Percentiles rank a stretch among this genome's conserved stretches.
Evolutionary conservation across 1,140 invertebrate species (phyloP).

Genomic region (Vollenhovia emeryi): DNA sequence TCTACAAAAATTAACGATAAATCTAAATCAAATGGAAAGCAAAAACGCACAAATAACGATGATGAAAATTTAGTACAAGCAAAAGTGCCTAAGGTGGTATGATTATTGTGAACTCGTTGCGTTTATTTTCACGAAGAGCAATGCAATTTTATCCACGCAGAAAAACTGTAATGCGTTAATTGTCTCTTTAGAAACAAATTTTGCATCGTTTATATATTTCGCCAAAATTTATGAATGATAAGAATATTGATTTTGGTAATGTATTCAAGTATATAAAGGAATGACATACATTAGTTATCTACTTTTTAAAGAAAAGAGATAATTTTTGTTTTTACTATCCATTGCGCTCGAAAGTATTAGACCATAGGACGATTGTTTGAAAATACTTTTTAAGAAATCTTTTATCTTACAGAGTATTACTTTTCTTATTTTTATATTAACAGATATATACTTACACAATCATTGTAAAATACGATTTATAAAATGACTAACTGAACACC

Average conservation of each 20-base stretch:
- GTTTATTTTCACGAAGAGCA: neutral
- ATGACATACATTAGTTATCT: neutral
- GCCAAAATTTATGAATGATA: neutral
- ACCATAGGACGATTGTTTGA: neutral
- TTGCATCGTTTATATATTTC: neutral
- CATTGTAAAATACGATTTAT: neutral
- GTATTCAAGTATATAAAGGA: neutral
- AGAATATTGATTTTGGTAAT: neutral
- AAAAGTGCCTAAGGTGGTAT: neutral
- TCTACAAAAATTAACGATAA: constrained; percentile 80
- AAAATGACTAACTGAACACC: neutral
- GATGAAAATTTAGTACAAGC: constrained; percentile 43
- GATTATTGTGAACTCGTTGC: neutral
- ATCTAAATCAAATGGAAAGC: constrained; percentile 51
- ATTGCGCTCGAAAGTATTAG: neutral
- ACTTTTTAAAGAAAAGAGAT: neutral
- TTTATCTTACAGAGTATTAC: neutral
- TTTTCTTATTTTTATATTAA: neutral
- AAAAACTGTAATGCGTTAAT: neutral
- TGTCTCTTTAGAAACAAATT: neutral
- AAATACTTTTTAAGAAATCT: neutral
- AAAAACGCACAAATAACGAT: constrained; percentile 41
- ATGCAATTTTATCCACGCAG: neutral
- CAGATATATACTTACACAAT: neutral
- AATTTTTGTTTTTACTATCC: neutral